Conservation (phyloP, 2,888 invertebrate genomes). For the Amphipyra tragopoginis region DNA sequence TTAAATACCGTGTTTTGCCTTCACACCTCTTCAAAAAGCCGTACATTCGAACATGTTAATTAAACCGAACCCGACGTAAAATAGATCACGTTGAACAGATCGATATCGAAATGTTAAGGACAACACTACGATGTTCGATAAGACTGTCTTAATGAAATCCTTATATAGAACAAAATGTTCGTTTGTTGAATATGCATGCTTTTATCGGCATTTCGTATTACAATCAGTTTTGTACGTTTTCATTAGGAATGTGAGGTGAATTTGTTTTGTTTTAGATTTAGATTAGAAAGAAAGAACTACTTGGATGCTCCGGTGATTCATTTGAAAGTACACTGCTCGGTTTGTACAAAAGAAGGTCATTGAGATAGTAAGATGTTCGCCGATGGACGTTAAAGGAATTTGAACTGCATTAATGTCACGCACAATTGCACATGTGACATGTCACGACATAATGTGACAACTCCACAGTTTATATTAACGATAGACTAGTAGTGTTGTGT, state of each 20-base stretch:
- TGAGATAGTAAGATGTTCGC: too few relatives aligned
- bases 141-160: constrained; percentile 62
- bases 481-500: too few relatives aligned
- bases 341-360: too few relatives aligned
- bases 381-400: too few relatives aligned
- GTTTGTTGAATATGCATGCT: constrained; percentile 61
- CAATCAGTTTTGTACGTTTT: constrained; percentile 30
- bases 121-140: constrained; percentile 49
- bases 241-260: constrained; percentile 20
- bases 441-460: too few relatives aligned
- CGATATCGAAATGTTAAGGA: constrained; percentile 63
- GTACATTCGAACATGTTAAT: constrained; percentile 22
- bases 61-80: constrained; percentile 50
- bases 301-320: too few relatives aligned
- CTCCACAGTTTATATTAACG: too few relatives aligned
- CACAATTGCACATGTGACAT: too few relatives aligned
- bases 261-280: constrained; percentile 16
- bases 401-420: too few relatives aligned
- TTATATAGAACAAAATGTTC: constrained; percentile 61
- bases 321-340: too few relatives aligned
- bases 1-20: not conserved
- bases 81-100: constrained; percentile 48
- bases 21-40: constrained; percentile 3
- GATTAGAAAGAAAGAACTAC: not conserved
- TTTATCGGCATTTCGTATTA: constrained; percentile 31